Evolutionary conservation across 2,797 vertebrate genomes (phyloP), one percentile per base, ranked within the genome.

Genomic region (Esox masquinongy): DNA sequence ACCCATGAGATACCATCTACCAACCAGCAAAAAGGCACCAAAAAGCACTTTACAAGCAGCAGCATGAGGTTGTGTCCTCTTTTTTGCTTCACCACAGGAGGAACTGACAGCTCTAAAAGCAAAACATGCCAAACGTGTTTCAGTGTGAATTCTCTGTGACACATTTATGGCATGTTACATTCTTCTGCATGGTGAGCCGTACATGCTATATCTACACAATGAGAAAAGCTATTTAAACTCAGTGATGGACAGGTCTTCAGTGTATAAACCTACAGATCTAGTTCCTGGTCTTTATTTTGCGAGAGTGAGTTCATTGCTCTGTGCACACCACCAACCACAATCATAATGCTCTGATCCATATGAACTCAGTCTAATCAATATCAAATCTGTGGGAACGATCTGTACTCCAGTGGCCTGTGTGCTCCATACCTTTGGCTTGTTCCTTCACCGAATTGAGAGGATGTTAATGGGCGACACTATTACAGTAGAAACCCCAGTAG

Each of bases 11-110:
- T 64, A 59, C 68, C 51, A 36, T 51, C 17, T 1, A 24, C 24
- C 12, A 31, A 36, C 49, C n/a, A 64, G 74, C 66, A 70, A 61
- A 11, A 61, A 26, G 7, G 56, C 56, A 61, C 22, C 22, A 14
- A 19, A 61, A 61, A 61, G 56, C 56, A 49, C 79, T 76, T 77
- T 71, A 29, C 61, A 17, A 53, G 34, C 79, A 80, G 34, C 79
- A 76, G 75, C 68, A 39, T 69, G 74, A 75, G 72, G n/a, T 31
- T 53, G 19, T 7, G 64, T 31, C 68, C 47, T 70, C 56, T 17
- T 66, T 68, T 43, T 64, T 4, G 56, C 75, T 43, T 72, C 64
- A 34, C 64, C 16, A 15, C 31, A 8, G 43, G 47, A 50, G 64
- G 56, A 77, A 72, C 4, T 43, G 26, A 64, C 61, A 49, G 59